These are phyloP conservation scores for Parotia lawesii DNA, from an alignment of 2,113 vertebrate genomes.

Conservation along the genomic window DNA sequence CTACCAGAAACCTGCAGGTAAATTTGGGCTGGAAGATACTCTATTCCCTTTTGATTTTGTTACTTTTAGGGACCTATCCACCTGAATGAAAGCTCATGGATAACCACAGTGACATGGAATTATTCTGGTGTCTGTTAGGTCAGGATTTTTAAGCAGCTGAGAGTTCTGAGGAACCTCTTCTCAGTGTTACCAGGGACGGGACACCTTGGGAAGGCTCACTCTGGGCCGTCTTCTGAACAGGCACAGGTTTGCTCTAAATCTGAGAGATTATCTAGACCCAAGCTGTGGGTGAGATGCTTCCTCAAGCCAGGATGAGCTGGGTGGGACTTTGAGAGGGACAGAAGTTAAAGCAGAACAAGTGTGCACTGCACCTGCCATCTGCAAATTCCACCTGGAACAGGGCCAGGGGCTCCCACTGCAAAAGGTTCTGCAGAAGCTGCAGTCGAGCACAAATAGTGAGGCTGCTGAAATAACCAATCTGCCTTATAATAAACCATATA, in stretches of 20 bases:
- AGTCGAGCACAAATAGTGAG: neutral
- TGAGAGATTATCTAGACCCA: neutral
- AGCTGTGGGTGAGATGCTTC: neutral
- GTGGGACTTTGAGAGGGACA: neutral
- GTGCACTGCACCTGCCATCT: neutral
- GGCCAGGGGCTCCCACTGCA: neutral
- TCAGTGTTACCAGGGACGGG: neutral
- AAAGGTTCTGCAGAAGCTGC: neutral
- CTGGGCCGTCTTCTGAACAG: neutral
- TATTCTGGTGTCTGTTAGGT: neutral
- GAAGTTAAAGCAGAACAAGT: neutral
- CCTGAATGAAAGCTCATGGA: neutral
- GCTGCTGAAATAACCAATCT: neutral
- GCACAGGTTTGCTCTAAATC: neutral
- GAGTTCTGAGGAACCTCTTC: neutral
- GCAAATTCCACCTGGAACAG: neutral
- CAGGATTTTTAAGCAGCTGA: neutral
- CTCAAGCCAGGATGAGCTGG: neutral
- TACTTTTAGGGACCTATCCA: neutral
- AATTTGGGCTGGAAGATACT: neutral
- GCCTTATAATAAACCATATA: neutral
- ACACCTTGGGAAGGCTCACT: neutral
- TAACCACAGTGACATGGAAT: neutral
- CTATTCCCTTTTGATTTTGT: neutral
- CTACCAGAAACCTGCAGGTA: neutral